phyloP scores from a whole-genome alignment of 2,797 vertebrate species.

The Artibeus lituratus region DNA sequence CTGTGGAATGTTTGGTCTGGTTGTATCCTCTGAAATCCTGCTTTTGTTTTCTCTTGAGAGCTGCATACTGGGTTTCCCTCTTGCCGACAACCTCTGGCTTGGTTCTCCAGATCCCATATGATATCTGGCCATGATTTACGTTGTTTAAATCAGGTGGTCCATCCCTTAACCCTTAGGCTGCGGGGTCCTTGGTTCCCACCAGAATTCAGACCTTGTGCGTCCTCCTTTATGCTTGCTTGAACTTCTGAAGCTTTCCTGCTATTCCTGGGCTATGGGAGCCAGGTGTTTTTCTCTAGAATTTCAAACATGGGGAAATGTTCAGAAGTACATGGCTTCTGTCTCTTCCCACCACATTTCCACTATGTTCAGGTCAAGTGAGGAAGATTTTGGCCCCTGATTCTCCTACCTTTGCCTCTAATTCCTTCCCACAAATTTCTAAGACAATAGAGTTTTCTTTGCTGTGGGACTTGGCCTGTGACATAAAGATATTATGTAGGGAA shows the following conservation, averaged over 20 bases:
- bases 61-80: neutral
- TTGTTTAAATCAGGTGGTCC: neutral
- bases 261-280: neutral
- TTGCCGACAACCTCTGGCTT: neutral
- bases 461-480: neutral
- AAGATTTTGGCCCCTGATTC: neutral
- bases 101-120: neutral
- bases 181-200: neutral
- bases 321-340: neutral
- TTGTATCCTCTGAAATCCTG: neutral
- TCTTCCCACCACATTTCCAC: neutral
- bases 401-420: neutral
- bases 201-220: neutral
- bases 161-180: neutral
- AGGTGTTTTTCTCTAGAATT: neutral
- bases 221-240: neutral
- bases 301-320: neutral
- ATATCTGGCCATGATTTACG: neutral
- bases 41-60: neutral
- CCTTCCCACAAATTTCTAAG: neutral
- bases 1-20: neutral
- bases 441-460: neutral
- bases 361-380: neutral
- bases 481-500: neutral
- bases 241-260: neutral